Evolutionary conservation across 2,113 vertebrate species (phyloP).

Genomic region (Conger conger): DNA sequence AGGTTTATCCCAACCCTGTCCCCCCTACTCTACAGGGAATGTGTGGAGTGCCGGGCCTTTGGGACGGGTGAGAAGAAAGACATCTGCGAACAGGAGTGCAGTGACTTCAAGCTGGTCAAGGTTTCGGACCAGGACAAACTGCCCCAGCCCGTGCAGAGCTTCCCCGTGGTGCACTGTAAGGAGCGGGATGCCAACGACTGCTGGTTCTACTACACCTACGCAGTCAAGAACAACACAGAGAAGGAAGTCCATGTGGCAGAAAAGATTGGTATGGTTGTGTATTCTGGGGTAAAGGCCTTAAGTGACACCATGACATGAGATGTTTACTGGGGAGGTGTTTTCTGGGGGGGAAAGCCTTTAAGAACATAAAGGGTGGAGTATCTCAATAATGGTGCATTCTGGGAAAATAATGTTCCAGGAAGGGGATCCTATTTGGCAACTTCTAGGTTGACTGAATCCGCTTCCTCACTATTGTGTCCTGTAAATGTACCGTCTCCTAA

Average conservation of each 20-base stretch:
- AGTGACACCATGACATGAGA: too few species aligned
- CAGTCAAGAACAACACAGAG: conserved; percentile 77
- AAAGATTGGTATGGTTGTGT: conserved; percentile 70
- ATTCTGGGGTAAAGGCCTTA: neutral
- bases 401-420: neutral
- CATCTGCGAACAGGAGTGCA: conserved; percentile 75
- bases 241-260: conserved; percentile 82
- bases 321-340: too few species aligned
- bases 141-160: conserved; percentile 82
- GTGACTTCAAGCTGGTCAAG: conserved; percentile 74
- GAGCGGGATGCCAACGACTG: conserved; percentile 92
- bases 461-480: too few species aligned
- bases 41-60: conserved; percentile 90
- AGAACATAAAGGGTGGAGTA: neutral
- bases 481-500: too few species aligned
- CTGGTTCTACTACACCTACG: conserved; percentile 97
- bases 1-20: neutral
- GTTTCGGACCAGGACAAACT: conserved; percentile 79
- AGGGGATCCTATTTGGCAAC: neutral
- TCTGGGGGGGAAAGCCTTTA: too few species aligned
- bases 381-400: neutral
- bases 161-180: conserved; percentile 85
- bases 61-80: conserved; percentile 86
- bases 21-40: conserved; percentile 77
- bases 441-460: too few species aligned